Conservation (phyloP, 2,888 invertebrate species). For the Monochamus alternatus region DNA sequence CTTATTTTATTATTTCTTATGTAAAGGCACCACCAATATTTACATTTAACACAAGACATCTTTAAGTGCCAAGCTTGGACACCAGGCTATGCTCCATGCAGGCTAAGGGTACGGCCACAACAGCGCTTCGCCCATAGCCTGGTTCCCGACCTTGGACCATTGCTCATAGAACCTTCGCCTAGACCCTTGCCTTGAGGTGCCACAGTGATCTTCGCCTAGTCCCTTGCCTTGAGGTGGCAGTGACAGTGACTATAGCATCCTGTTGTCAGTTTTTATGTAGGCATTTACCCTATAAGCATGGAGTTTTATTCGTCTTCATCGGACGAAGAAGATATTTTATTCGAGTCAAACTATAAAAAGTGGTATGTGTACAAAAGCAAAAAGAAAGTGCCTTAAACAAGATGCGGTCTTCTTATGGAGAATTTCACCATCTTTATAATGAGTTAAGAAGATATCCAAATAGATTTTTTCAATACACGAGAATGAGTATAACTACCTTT, state of each 20-base stretch:
- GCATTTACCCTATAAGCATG: not conserved
- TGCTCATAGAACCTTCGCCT: not conserved
- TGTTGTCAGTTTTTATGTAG: conserved; percentile 2
- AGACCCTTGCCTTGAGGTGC: too few relatives aligned
- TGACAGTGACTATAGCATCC: not conserved
- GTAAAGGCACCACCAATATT: too few relatives aligned
- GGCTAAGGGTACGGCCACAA: conserved; percentile 8
- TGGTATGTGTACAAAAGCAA: not conserved
- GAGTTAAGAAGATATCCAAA: not conserved
- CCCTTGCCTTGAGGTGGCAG: too few relatives aligned
- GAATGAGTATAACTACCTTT: conserved; percentile 3
- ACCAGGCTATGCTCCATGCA: too few relatives aligned
- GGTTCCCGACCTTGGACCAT: not conserved
- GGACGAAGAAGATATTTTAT: conserved; percentile 4
- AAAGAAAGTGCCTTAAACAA: not conserved
- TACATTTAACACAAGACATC: too few relatives aligned
- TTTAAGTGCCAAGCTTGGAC: too few relatives aligned
- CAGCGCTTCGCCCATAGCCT: too few relatives aligned
- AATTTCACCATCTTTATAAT: conserved; percentile 19
- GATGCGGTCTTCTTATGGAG: not conserved
- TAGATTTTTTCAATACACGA: not conserved
- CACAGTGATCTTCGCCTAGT: too few relatives aligned
- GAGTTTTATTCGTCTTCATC: not conserved
- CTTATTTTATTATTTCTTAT: too few relatives aligned
- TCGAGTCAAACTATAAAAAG: conserved; percentile 4